A percentile compares a stretch with the other conserved stretches of the same genome.
phyloP scores from a whole-genome alignment of 2,113 vertebrate genomes.

The Synodontis membranacea region DNA sequence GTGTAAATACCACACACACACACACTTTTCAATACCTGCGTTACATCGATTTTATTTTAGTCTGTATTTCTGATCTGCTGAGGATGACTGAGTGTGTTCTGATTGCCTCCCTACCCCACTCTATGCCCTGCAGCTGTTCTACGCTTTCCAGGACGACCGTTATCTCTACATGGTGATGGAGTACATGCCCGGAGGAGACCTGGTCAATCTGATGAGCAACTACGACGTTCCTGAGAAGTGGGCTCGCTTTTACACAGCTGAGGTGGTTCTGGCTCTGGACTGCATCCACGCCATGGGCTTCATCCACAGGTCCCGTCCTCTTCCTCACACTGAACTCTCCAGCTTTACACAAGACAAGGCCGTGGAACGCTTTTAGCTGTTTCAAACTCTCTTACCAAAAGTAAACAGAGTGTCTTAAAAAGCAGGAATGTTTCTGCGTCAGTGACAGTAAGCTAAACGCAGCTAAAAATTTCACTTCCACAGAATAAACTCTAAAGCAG shows the following conservation, averaged over 20 bases:
- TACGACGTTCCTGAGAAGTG: slow-evolving; percentile 98
- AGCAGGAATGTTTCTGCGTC: not conserved
- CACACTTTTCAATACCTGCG: not conserved
- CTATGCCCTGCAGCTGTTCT: slow-evolving; percentile 81
- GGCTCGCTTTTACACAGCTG: slow-evolving; percentile 97
- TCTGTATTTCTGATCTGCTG: not conserved
- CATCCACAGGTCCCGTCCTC: slow-evolving; percentile 86
- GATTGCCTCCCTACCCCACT: not conserved
- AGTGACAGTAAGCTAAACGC: not conserved
- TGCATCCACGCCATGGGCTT: slow-evolving; percentile 99
- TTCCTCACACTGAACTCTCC: not conserved
- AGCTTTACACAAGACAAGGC: not conserved
- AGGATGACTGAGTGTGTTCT: not conserved
- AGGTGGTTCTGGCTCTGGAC: slow-evolving; percentile 96
- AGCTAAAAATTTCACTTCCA: not conserved
- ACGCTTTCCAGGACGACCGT: slow-evolving; percentile 97
- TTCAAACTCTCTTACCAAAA: not conserved
- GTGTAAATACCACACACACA: too few relatives aligned
- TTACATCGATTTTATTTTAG: not conserved
- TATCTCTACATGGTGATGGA: slow-evolving; percentile 99
- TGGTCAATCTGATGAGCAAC: slow-evolving; percentile 99
- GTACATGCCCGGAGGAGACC: slow-evolving; percentile 97
- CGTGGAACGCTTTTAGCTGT: not conserved
- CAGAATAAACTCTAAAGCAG: not conserved
- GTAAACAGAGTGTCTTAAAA: not conserved